Base-by-base conservation (phyloP, 2,797 vertebrate genomes). In the Betta splendens region DNA sequence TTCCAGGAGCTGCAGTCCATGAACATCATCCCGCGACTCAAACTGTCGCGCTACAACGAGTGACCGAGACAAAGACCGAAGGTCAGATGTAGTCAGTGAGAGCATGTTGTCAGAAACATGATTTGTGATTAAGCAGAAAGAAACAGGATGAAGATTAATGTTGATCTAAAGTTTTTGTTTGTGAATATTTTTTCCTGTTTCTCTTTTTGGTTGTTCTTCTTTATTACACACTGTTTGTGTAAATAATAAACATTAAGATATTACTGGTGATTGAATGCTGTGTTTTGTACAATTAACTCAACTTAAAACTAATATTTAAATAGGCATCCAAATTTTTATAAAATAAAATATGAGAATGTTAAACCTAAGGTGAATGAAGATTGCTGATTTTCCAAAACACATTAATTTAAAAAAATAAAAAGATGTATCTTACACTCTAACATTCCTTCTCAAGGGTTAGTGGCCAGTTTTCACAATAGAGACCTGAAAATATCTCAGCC, bases 1-100 rank as follows among this genome's bases (percentile, higher is more conserved):
- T 98, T 99, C 87, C 98, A 99, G 87, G 97, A 99, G 69, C 88
- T 99, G 42, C 97, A 99, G 89, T 98, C 98, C 37, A 99, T 99
- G 98, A 99, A 99, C 90, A 98, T 99, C 65, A 94, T 99, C 80
- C 97, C 97, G 45, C 93, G 97, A 76, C 89, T 99, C 50, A 98
- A 97, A 86, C 92, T 99, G 68, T 88, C 97, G 1, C 96, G 95
- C 63, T 99, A 99, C 90, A 99, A 99, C 12, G 97, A 99, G 49
- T 94, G 86, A 92, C 80, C 46, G 32, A 49, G 25, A 7, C 57
- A 42, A 44, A 38, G 64, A 63, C 53, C 40, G 38, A 55, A 25
- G 33, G 26, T 2, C 32, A 12, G 62, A 32, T 31, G 36, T 57
- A 70, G 78, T 61, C 40, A 63, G 61, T 52, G 37, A 3, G 31